Evolutionary conservation across 23 tunicate genomes (phyloP), one percentile per base, ranked within the genome.

Genomic region (Halocynthia aurantium): DNA sequence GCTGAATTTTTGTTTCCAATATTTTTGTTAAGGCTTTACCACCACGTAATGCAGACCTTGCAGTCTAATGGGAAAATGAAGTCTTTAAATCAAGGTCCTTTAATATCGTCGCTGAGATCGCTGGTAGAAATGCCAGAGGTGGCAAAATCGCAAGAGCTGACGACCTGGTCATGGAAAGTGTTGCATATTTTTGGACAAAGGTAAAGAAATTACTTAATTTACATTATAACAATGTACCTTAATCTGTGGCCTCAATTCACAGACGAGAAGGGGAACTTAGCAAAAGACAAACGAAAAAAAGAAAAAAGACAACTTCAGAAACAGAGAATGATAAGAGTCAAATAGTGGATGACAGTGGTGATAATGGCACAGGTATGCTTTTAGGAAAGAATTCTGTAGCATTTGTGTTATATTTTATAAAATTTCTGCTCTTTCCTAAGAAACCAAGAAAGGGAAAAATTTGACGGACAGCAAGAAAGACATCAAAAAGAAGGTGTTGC

Each of bases 161-260:
- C 77, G 13, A 81, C 61, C 72, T 62, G 70, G 49, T 11, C 81
- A 40, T 86, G 92, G 92, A 81, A 81, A 61, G 77, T 73, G 8
- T 22, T 79, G 8, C 31, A 22, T 21, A 20, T 44, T 9, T 61
- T 78, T 50, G 89, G 89, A 21, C 50, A 68, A 8, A 62, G 18
- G 89, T 84, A 52, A 31, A 81, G 85, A 49, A 44, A 0, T 7
- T 77, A 52, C 57, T 54, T 51, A 0, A 17, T 15, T 17, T 67
- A 58, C 63, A 13, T 58, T n/a, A 58, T 58, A 13, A 13, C 63
- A 58, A 13, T 58, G 63, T 15, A 1, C 63, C 17, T 58, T 58
- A 58, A 13, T 58, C 17, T 58, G 15, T 58, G 63, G 70, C 19
- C 19, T 9, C 19, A 65, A 49, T 15, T 71, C 55, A 15, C 31